Conservation (phyloP, 2,888 invertebrate species). For the Caradrina kadenii region DNA sequence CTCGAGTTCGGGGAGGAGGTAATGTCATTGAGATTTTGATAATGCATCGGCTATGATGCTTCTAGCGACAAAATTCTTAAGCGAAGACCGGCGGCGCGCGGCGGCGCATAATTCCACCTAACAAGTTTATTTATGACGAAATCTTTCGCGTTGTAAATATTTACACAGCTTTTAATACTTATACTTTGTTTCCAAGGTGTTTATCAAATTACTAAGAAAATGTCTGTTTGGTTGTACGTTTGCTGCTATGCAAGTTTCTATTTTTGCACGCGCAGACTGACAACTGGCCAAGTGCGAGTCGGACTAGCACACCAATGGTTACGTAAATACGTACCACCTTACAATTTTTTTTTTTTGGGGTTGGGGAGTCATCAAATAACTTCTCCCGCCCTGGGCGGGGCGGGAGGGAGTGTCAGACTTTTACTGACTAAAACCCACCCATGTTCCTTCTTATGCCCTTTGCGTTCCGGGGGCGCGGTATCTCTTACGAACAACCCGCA, state of each 20-base stretch:
- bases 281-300: no score
- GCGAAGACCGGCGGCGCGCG: background rate
- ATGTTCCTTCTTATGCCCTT: no score
- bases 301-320: no score
- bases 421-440: no score
- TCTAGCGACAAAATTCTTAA: slow-evolving; percentile 9
- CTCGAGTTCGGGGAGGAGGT: background rate
- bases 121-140: slow-evolving; percentile 36
- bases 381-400: no score
- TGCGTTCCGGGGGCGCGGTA: no score
- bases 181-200: slow-evolving; percentile 28
- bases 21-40: slow-evolving; percentile 5
- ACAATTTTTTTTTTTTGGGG: no score
- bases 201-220: slow-evolving; percentile 38
- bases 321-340: no score
- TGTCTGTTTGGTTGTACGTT: slow-evolving; percentile 1
- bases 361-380: no score
- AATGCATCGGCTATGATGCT: slow-evolving; percentile 8
- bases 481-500: no score
- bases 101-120: background rate
- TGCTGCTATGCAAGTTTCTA: background rate
- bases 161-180: slow-evolving; percentile 21
- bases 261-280: background rate
- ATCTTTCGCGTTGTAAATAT: slow-evolving; percentile 27
- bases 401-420: no score